A percentile compares a stretch with the other conserved stretches of the same genome.
These are phyloP conservation scores for Pholis gunnellus DNA, from an alignment of 2,113 vertebrate species.

Conservation along the genomic window DNA sequence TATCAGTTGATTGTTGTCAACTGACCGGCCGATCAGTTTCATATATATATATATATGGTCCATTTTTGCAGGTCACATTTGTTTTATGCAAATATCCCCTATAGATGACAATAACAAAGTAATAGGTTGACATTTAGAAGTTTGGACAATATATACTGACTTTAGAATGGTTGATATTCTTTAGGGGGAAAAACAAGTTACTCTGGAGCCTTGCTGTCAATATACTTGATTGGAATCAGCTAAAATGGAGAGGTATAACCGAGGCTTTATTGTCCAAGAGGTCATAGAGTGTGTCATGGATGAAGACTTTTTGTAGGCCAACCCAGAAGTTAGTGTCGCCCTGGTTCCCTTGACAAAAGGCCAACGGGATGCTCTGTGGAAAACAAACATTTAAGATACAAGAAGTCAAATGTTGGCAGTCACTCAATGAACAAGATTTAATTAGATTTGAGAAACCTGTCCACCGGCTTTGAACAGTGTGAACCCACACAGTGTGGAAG, in stretches of 20 bases:
- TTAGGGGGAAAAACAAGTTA: too few relatives aligned
- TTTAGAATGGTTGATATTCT: background rate
- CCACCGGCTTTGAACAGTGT: background rate
- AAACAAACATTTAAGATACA: background rate
- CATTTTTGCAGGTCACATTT: too few relatives aligned
- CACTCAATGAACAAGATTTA: background rate
- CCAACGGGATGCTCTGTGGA: background rate
- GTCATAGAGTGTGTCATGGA: background rate
- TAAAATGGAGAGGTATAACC: background rate
- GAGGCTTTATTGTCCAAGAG: background rate
- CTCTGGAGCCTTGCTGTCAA: background rate
- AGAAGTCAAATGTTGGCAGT: background rate
- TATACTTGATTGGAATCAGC: background rate
- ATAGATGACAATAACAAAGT: background rate
- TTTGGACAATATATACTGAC: background rate
- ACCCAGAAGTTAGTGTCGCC: too few relatives aligned
- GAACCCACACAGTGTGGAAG: background rate
- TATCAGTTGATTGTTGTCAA: too few relatives aligned
- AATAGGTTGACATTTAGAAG: background rate
- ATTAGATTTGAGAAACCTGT: slow-evolving; percentile 14
- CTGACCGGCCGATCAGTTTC: too few relatives aligned
- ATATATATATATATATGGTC: too few relatives aligned
- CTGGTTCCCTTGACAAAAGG: background rate
- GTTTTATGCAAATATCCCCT: background rate
- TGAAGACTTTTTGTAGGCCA: background rate